phyloP scores from a whole-genome alignment of 1,140 invertebrate genomes.

The Scaptomyza graminum region DNA sequence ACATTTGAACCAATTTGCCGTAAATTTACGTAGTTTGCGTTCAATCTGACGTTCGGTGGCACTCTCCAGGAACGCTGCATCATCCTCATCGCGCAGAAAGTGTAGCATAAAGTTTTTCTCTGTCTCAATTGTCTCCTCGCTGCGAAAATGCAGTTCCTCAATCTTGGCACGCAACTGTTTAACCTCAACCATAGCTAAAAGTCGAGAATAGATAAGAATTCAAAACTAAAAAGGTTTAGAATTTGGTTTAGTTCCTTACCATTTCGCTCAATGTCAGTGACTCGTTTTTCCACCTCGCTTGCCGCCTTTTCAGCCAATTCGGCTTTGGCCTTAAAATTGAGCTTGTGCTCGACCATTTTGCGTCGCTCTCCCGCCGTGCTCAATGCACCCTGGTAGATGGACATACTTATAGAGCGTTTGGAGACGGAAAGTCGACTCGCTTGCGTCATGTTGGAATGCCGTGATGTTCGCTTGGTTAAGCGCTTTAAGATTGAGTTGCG shows the following conservation, averaged over 20 bases:
- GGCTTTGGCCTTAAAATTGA: slow-evolving; percentile 73
- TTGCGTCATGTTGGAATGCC: background rate
- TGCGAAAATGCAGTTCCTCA: slow-evolving; percentile 66
- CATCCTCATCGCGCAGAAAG: slow-evolving; percentile 68
- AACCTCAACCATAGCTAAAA: slow-evolving; percentile 61
- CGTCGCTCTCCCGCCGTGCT: slow-evolving; percentile 17
- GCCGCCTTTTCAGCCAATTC: slow-evolving; percentile 74
- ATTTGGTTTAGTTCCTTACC: slow-evolving; percentile 26
- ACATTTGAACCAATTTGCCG: slow-evolving; percentile 77
- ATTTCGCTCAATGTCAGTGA: slow-evolving; percentile 69
- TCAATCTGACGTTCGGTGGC: slow-evolving; percentile 77
- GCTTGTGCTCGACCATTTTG: slow-evolving; percentile 49
- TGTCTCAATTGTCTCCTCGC: slow-evolving; percentile 73
- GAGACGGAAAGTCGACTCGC: slow-evolving; percentile 55
- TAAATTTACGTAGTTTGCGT: slow-evolving; percentile 75
- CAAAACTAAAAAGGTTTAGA: background rate
- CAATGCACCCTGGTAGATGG: slow-evolving; percentile 20
- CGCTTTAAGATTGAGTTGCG: slow-evolving; percentile 57
- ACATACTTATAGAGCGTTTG: slow-evolving; percentile 61
- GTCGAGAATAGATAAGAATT: background rate
- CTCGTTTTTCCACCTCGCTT: slow-evolving; percentile 66
- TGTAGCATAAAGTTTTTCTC: slow-evolving; percentile 75
- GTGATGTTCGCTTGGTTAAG: background rate
- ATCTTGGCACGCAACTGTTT: slow-evolving; percentile 75
- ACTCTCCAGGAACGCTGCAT: slow-evolving; percentile 55